phyloP scores from a whole-genome alignment of 2,888 invertebrate genomes.

The Cerastis leucographa region DNA sequence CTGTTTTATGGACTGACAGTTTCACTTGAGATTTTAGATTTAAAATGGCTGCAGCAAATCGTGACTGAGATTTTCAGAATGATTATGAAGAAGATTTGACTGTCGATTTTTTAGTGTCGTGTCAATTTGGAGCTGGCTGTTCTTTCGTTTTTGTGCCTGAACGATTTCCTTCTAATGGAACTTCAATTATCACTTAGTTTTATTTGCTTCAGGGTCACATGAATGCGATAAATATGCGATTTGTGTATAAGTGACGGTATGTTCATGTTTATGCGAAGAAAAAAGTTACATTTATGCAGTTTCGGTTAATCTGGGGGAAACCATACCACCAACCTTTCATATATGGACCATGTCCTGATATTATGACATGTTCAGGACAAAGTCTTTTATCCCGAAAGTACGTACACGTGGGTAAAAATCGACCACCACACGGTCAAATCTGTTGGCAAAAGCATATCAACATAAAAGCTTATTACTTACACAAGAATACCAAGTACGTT shows the following conservation, averaged over 20 bases:
- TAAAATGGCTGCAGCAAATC: conserved; percentile 28
- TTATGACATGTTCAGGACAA: background rate
- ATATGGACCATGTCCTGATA: background rate
- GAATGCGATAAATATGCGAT: background rate
- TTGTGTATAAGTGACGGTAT: background rate
- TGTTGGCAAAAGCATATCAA: background rate
- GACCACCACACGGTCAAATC: background rate
- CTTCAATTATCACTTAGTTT: background rate
- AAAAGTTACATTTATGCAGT: background rate
- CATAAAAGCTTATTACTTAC: background rate
- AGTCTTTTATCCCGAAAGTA: background rate
- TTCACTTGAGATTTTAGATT: conserved; percentile 33
- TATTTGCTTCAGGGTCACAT: background rate
- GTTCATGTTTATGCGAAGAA: background rate
- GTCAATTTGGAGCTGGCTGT: background rate
- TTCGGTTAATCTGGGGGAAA: background rate
- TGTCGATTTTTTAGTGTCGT: background rate
- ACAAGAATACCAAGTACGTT: background rate
- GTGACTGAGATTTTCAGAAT: conserved; percentile 5
- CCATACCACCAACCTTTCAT: background rate
- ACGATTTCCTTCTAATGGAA: background rate
- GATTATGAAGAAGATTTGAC: background rate
- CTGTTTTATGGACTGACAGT: conserved; percentile 47
- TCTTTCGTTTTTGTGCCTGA: background rate
- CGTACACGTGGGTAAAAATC: background rate